These are phyloP conservation scores for Chironomus riparius DNA, from an alignment of 2,888 invertebrate species.

Conservation along the genomic window DNA sequence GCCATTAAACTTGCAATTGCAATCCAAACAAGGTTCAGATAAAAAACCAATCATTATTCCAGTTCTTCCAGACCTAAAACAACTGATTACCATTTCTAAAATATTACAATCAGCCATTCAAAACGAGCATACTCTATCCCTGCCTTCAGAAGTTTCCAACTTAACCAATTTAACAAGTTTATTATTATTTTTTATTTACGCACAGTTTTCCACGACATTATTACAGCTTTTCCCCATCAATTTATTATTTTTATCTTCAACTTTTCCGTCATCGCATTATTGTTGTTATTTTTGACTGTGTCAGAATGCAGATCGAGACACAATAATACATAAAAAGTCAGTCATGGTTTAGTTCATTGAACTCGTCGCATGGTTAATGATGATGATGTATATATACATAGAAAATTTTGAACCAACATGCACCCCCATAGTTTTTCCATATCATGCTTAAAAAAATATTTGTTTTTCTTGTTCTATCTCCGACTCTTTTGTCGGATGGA, in stretches of 20 bases:
- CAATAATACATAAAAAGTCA: neutral
- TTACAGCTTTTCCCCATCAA: neutral
- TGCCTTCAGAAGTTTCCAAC: too few species aligned
- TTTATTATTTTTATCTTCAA: neutral
- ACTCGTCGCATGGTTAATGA: neutral
- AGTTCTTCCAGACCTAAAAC: too few species aligned
- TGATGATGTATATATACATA: neutral
- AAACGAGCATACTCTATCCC: too few species aligned
- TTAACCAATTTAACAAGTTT: neutral
- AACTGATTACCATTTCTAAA: too few species aligned
- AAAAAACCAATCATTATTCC: too few species aligned
- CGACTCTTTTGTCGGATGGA: neutral
- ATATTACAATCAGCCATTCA: too few species aligned
- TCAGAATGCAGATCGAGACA: neutral
- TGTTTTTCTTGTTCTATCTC: neutral
- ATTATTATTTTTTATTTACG: neutral
- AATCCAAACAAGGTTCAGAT: too few species aligned
- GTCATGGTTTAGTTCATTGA: neutral
- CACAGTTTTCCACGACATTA: neutral
- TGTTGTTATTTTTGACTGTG: neutral
- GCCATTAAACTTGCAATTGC: too few species aligned
- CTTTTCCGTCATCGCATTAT: neutral
- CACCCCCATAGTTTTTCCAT: neutral
- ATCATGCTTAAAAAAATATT: neutral
- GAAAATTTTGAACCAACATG: neutral